phyloP scores from a whole-genome alignment of 2,888 invertebrate species.

The Lobophora halterata region DNA sequence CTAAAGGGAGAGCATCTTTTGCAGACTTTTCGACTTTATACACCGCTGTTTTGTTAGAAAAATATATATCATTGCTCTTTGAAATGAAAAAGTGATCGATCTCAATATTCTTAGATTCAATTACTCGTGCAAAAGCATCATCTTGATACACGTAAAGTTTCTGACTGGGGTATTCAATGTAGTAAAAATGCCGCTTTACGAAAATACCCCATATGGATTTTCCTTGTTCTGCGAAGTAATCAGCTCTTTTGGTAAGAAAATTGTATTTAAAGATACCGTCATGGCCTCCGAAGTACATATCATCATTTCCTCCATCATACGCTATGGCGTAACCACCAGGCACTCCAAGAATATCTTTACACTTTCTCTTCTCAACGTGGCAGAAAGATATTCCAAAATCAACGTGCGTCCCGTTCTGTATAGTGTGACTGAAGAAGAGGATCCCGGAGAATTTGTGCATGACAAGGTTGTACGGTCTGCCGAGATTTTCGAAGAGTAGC shows the following conservation, averaged over 20 bases:
- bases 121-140: conserved; percentile 51
- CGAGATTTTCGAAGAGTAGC: conserved; percentile 44
- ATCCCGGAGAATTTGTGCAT: conserved; percentile 59
- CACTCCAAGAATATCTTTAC: conserved; percentile 45
- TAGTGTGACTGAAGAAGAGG: conserved; percentile 64
- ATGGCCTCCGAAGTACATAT: conserved; percentile 66
- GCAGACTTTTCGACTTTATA: conserved; percentile 53
- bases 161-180: conserved; percentile 64
- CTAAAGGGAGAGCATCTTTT: conserved; percentile 40
- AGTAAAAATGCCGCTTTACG: conserved; percentile 60
- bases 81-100: conserved; percentile 61
- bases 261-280: conserved; percentile 71
- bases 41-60: conserved; percentile 63
- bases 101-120: conserved; percentile 55
- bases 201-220: conserved; percentile 65
- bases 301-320: conserved; percentile 64
- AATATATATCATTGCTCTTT: conserved; percentile 54
- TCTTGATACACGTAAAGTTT: conserved; percentile 54
- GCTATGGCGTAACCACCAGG: conserved; percentile 65
- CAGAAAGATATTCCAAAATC: conserved; percentile 61
- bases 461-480: conserved; percentile 58
- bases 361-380: conserved; percentile 44
- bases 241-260: conserved; percentile 54
- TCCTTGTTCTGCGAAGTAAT: conserved; percentile 61
- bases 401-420: conserved; percentile 45